Percentiles rank a stretch among this genome's conserved stretches.
These are phyloP conservation scores for Rhaphigaster nebulosa DNA, from an alignment of 2,888 invertebrate genomes.

Conservation along the genomic window DNA sequence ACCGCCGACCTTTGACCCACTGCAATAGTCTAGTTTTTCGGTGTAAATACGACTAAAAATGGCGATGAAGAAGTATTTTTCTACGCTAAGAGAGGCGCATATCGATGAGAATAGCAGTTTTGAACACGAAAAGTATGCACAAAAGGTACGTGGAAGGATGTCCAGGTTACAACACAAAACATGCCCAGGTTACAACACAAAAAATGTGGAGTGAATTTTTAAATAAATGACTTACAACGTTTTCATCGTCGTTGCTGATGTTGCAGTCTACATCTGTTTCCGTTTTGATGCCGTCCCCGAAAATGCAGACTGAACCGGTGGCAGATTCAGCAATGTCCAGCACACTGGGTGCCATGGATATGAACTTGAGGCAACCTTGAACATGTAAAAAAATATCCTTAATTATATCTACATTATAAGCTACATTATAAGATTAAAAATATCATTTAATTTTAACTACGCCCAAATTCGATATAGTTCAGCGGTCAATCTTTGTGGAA, in stretches of 20 bases:
- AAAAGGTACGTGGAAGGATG: not conserved
- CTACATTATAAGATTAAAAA: too few relatives aligned
- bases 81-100: not conserved
- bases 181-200: not conserved
- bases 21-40: too few relatives aligned
- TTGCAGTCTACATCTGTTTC: conserved; percentile 32
- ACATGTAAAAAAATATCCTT: not conserved
- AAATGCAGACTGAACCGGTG: conserved; percentile 5
- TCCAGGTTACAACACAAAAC: not conserved
- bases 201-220: not conserved
- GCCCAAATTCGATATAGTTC: too few relatives aligned
- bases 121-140: not conserved
- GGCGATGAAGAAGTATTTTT: not conserved
- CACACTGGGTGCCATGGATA: conserved; percentile 9
- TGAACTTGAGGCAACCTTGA: conserved; percentile 49
- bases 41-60: too few relatives aligned
- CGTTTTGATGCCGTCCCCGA: conserved; percentile 40
- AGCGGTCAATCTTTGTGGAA: too few relatives aligned
- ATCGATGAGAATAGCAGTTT: not conserved
- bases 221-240: not conserved
- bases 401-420: too few relatives aligned
- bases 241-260: not conserved
- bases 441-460: too few relatives aligned
- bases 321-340: conserved; percentile 49
- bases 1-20: too few relatives aligned